Evolutionary conservation across 2,888 invertebrate genomes (phyloP).

Genomic region (Dione juno): DNA sequence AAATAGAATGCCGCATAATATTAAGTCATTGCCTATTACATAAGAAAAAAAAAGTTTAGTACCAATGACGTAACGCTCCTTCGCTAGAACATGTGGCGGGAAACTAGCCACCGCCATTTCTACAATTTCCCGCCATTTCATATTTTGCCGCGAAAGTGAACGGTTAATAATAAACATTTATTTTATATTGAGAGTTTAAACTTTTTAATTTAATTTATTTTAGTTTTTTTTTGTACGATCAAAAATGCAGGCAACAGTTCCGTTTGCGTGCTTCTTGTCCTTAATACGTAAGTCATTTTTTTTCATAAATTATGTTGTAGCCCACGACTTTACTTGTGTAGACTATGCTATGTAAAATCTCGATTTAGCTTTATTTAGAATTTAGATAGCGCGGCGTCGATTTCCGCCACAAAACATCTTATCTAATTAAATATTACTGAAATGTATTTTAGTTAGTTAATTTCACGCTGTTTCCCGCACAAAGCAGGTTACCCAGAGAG

Average conservation of each 20-base stretch:
- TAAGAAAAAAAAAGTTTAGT: slow-evolving; percentile 8
- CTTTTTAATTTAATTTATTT: slow-evolving; percentile 7
- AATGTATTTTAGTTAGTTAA: no score
- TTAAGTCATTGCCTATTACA: slow-evolving; percentile 6
- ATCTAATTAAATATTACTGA: no score
- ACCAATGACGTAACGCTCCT: not conserved
- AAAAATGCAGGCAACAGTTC: slow-evolving; percentile 60
- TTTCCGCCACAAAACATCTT: no score
- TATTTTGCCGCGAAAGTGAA: slow-evolving; percentile 43
- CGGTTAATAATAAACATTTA: slow-evolving; percentile 28
- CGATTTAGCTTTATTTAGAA: no score
- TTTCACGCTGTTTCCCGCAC: no score
- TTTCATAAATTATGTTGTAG: not conserved
- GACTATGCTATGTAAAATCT: no score
- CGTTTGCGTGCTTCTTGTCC: slow-evolving; percentile 73
- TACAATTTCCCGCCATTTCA: slow-evolving; percentile 28
- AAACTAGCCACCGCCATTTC: slow-evolving; percentile 29
- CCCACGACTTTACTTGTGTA: no score
- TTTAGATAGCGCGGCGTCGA: no score
- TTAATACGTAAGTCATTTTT: slow-evolving; percentile 65
- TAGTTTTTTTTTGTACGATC: slow-evolving; percentile 15
- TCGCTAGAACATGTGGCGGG: slow-evolving; percentile 30
- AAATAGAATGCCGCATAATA: not conserved
- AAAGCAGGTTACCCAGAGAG: no score
- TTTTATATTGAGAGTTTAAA: slow-evolving; percentile 33